These are phyloP conservation scores for Callimorpha dominula DNA, from an alignment of 2,888 invertebrate species.

Conservation along the genomic window DNA sequence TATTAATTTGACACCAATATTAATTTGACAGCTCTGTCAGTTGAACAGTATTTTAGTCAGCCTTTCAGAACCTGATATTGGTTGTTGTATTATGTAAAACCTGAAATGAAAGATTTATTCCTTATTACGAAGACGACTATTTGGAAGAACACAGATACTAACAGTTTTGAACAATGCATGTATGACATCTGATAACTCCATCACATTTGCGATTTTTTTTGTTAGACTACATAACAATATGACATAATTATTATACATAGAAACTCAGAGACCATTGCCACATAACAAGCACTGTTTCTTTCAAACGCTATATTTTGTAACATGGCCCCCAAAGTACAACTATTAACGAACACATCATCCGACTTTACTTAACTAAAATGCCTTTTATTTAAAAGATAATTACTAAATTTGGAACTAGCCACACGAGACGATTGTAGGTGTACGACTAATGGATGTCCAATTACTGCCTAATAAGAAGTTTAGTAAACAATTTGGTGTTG, in stretches of 20 bases:
- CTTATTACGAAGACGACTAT: too few relatives aligned
- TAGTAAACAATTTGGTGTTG: conserved; percentile 9
- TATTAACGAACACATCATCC: conserved; percentile 29
- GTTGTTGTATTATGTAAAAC: too few relatives aligned
- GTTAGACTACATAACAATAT: too few relatives aligned
- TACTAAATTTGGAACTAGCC: conserved; percentile 22
- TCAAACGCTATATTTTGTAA: conserved; percentile 1
- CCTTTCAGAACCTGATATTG: too few relatives aligned
- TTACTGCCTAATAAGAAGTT: conserved; percentile 14
- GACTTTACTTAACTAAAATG: conserved; percentile 31
- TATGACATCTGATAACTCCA: too few relatives aligned
- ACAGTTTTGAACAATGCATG: too few relatives aligned
- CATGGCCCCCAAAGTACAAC: conserved; percentile 20
- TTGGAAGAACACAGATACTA: too few relatives aligned
- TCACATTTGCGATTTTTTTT: too few relatives aligned
- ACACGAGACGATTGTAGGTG: conserved; percentile 1
- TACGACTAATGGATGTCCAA: conserved; percentile 15
- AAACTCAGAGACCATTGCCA: background rate
- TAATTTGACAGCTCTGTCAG: too few relatives aligned
- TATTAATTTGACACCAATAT: too few relatives aligned
- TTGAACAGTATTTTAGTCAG: too few relatives aligned
- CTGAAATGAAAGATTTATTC: too few relatives aligned
- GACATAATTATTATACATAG: background rate
- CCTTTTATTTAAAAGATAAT: conserved; percentile 34
- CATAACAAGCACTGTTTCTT: background rate